Base-by-base conservation (phyloP, 2,888 invertebrate species). In the Hemithea aestivaria region DNA sequence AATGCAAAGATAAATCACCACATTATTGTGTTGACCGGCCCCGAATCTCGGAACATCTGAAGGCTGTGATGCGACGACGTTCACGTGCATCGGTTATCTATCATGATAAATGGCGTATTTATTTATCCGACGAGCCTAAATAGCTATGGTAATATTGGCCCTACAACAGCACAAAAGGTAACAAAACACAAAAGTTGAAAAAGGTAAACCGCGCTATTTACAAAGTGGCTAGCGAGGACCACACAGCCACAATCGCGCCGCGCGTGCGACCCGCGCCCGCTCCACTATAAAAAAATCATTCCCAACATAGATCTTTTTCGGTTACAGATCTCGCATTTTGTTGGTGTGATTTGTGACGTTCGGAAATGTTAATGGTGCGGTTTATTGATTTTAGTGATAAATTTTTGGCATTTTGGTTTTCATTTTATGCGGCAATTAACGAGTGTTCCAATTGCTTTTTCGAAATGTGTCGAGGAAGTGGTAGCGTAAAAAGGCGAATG, bases 131-230 rank as follows among this genome's bases (percentile, higher is more conserved):
- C 79, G 81, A 83, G 75, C 82, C 78, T 87, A 85, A 87, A 87
- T 87, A 84, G 85, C 85, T 85, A 84, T 85, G 85, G 87, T 85
- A 87, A 85, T 87, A 87, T 87, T 85, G 82, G 83, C 78, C 78
- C 80, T 87, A 87, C 83, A 84, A 85, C 79, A 82, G 83, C 83
- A 85, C 87, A 87, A 87, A 87, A 87, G 85, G 87, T 85, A 85
- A 87, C 87, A 87, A 87, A 87, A 87, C 87, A 87, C 83, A 85
- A 84, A 84, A 84, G 85, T 87, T 81, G 85, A 85, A 87, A 85
- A 87, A 87, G 85, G 85, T 83, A 85, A 85, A 87, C 85, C 87
- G 87, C 87, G 84, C 83, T 87, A 87, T 87, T 87, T 87, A 87
- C 87, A 87, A 87, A 87, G 85, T 85, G 87, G 85, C 85, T 78